phyloP scores from a whole-genome alignment of 1,140 invertebrate species.

The Ceratosolen fusciceps region DNA sequence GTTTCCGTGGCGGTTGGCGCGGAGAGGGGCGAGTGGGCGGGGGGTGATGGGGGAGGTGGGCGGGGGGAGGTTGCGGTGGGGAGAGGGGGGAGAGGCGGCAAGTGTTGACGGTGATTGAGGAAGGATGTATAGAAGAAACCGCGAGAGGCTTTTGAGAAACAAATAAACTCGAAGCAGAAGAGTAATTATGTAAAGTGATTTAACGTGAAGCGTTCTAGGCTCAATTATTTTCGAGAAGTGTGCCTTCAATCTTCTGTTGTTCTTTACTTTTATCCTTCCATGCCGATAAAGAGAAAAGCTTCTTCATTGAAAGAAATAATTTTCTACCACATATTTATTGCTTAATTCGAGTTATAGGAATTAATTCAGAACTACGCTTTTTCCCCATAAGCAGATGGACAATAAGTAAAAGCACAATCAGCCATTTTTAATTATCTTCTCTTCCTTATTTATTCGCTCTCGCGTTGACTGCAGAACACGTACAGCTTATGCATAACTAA shows the following conservation, averaged over 20 bases:
- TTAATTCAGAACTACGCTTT: too few relatives aligned
- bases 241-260: neutral
- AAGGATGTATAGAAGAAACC: slow-evolving; percentile 12
- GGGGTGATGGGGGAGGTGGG: neutral
- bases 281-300: too few relatives aligned
- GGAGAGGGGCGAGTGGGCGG: slow-evolving; percentile 3
- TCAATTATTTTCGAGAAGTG: slow-evolving; percentile 16
- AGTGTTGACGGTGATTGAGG: slow-evolving; percentile 14
- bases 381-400: too few relatives aligned
- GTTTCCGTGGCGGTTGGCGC: too few relatives aligned
- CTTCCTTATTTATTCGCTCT: too few relatives aligned
- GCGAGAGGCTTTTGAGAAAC: slow-evolving; percentile 29
- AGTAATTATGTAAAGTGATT: slow-evolving; percentile 46
- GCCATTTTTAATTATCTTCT: too few relatives aligned
- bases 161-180: slow-evolving; percentile 23
- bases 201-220: slow-evolving; percentile 19
- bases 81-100: slow-evolving; percentile 1
- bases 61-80: neutral
- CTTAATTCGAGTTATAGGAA: too few relatives aligned
- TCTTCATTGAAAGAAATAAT: neutral
- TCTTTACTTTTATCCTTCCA: neutral
- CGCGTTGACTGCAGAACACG: too few relatives aligned
- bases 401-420: too few relatives aligned
- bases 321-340: neutral
- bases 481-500: too few relatives aligned